Percentiles rank a stretch among this genome's conserved stretches.
Evolutionary conservation across 2,113 vertebrate species (phyloP).

Genomic region (Artemisiospiza belli): DNA sequence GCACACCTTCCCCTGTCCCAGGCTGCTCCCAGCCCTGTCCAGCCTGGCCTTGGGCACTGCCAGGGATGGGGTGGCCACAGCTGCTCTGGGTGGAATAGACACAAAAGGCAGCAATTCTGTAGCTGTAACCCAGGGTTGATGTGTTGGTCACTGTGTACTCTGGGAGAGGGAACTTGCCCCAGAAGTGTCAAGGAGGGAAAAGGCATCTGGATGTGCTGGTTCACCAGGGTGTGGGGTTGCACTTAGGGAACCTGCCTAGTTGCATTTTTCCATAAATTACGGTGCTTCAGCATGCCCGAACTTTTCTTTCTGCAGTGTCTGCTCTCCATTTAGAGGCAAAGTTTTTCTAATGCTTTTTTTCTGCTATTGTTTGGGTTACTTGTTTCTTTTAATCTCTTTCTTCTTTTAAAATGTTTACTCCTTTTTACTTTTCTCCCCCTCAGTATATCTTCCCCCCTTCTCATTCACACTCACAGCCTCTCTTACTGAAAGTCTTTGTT

Average conservation of each 20-base stretch:
- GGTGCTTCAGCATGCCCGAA: background rate
- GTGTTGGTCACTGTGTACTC: background rate
- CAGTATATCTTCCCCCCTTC: background rate
- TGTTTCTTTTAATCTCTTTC: background rate
- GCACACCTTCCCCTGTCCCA: background rate
- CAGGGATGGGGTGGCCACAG: background rate
- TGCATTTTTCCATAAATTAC: background rate
- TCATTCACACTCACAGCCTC: background rate
- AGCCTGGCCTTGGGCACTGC: fast-evolving
- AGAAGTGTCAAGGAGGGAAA: background rate
- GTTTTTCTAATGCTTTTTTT: background rate
- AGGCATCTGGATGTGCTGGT: background rate
- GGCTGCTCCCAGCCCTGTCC: background rate
- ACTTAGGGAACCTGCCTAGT: background rate
- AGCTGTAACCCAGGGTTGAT: background rate
- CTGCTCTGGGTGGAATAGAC: background rate
- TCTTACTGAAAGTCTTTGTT: background rate
- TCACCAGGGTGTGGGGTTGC: background rate
- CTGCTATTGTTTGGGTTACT: fast-evolving
- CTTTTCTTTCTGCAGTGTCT: background rate
- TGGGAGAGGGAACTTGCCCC: background rate
- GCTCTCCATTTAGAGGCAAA: background rate
- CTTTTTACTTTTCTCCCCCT: background rate
- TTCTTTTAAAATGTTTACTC: background rate
- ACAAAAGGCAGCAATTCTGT: background rate